Percentiles rank a stretch among this genome's conserved stretches.
These are phyloP conservation scores for Tanypteryx hageni DNA, from an alignment of 2,888 invertebrate genomes.

Conservation along the genomic window DNA sequence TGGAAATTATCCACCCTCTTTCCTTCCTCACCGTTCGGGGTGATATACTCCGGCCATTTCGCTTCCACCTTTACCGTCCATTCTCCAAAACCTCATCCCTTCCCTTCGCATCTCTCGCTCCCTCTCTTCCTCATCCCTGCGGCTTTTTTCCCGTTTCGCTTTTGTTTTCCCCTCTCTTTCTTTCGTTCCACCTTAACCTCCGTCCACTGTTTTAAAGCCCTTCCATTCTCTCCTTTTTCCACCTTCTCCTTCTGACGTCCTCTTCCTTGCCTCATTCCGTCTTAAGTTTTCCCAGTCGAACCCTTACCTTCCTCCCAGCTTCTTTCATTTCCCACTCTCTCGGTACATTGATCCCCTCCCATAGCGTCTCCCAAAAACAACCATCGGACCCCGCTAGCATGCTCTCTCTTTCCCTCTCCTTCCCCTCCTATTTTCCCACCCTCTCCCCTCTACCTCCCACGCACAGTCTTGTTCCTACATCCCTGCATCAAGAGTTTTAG, in stretches of 20 bases:
- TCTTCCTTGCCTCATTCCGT: not conserved
- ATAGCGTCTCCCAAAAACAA: not conserved
- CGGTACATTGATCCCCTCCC: not conserved
- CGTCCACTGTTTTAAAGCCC: not conserved
- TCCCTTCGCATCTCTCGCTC: not conserved
- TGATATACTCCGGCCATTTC: slow-evolving; percentile 32
- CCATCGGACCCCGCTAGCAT: not conserved
- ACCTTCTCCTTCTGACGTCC: no score
- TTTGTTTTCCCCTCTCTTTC: not conserved
- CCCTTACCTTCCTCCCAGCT: not conserved
- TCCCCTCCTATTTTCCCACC: not conserved
- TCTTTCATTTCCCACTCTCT: not conserved
- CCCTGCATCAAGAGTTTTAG: not conserved
- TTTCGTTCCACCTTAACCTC: not conserved
- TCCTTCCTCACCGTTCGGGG: not conserved
- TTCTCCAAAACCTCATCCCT: not conserved
- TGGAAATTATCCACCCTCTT: not conserved
- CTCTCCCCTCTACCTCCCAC: not conserved
- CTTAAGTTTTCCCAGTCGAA: slow-evolving; percentile 6
- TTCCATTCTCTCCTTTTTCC: not conserved
- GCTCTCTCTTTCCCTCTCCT: not conserved
- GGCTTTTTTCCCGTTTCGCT: not conserved
- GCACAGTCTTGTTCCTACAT: not conserved
- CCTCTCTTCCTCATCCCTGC: not conserved
- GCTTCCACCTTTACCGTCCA: not conserved